Percentiles rank a stretch among this genome's conserved stretches.
Evolutionary conservation across 2,797 vertebrate species (phyloP).

Genomic region (Melopsittacus undulatus): DNA sequence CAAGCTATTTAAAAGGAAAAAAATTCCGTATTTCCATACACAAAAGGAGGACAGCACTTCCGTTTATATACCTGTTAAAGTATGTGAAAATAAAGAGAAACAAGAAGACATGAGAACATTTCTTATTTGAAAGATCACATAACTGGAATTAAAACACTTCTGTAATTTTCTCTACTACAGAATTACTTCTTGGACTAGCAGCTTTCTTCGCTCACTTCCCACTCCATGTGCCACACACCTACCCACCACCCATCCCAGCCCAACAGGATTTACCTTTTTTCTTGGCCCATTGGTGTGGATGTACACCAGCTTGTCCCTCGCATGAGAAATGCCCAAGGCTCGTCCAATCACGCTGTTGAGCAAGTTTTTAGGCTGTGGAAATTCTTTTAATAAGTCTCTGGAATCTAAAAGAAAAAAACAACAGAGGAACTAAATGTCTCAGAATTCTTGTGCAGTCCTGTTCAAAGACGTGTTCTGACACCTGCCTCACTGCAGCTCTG

Average conservation of each 20-base stretch:
- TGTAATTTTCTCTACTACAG: not conserved
- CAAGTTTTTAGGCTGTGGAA: constrained; percentile 90
- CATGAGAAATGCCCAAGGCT: constrained; percentile 83
- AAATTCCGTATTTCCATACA: not conserved
- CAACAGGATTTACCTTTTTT: constrained; percentile 81
- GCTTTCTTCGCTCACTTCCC: not conserved
- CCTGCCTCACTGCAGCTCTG: not conserved
- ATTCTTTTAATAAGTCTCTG: constrained; percentile 85
- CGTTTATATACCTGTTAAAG: not conserved
- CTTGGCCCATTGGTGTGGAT: constrained; percentile 83
- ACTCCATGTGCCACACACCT: rapidly evolving
- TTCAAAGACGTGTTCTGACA: not conserved
- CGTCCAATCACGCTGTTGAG: constrained; percentile 84
- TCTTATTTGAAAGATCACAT: not conserved
- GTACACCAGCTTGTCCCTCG: constrained; percentile 87
- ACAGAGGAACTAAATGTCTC: not conserved
- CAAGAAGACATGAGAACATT: not conserved
- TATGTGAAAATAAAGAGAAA: not conserved
- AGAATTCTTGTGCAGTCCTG: not conserved
- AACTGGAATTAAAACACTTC: not conserved
- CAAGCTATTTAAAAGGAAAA: not conserved
- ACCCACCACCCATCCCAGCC: not conserved
- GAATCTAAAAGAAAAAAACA: constrained; percentile 68
- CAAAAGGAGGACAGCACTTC: not conserved
- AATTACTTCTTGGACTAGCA: not conserved